Percentiles rank a stretch among this genome's conserved stretches.
These are phyloP conservation scores for Drosophila azteca DNA, from an alignment of 1,140 invertebrate species.

Conservation along the genomic window DNA sequence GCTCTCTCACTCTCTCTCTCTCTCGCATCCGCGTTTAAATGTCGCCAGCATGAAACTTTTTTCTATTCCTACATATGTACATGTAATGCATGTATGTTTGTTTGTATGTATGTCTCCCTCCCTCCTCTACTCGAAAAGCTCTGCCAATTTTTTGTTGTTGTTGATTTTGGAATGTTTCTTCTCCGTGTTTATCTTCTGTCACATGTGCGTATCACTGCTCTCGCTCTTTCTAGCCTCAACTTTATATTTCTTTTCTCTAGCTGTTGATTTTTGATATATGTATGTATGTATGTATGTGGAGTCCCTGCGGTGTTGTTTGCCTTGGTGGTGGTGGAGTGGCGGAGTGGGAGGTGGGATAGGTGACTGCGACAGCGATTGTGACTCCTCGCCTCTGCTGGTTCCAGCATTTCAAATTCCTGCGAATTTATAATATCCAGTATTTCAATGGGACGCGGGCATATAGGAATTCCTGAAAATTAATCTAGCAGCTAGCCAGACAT, in stretches of 20 bases:
- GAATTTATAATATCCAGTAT: too few relatives aligned
- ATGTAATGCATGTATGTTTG: background rate
- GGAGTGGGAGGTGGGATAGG: constrained; percentile 18
- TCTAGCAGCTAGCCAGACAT: too few relatives aligned
- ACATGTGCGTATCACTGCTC: constrained; percentile 57
- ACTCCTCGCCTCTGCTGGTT: constrained; percentile 24
- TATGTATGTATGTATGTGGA: constrained; percentile 7
- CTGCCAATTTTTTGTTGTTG: constrained; percentile 39
- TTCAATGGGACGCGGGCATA: too few relatives aligned
- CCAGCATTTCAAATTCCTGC: constrained; percentile 55
- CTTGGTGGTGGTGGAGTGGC: constrained; percentile 16
- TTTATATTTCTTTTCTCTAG: constrained; percentile 32
- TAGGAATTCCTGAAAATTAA: too few relatives aligned
- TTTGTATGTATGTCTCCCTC: background rate
- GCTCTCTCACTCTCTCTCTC: constrained; percentile 12
- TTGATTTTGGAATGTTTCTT: constrained; percentile 70
- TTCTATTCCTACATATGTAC: constrained; percentile 1
- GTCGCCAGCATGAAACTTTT: constrained; percentile 72
- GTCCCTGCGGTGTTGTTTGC: constrained; percentile 67
- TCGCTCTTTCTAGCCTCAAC: constrained; percentile 17
- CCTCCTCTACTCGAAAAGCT: background rate
- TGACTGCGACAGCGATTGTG: constrained; percentile 40
- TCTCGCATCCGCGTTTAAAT: constrained; percentile 48
- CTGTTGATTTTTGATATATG: constrained; percentile 79
- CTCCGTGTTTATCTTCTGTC: constrained; percentile 78